These are phyloP conservation scores for Pantelozetes paolii DNA, from an alignment of 2,888 invertebrate genomes.

Conservation along the genomic window DNA sequence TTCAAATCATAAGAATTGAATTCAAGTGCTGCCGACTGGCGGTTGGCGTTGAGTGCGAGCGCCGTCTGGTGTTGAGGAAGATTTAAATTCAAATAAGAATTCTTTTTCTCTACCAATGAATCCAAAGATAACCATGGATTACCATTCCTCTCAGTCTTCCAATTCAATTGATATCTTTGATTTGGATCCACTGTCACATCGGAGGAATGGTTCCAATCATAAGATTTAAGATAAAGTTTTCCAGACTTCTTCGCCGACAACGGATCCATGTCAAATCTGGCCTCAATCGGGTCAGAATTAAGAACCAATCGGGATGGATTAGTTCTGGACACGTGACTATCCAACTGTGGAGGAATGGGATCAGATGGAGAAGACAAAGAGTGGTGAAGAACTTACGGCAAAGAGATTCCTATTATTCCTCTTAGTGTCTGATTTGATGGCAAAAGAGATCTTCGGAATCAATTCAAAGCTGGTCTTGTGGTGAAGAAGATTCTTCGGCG, in stretches of 20 bases:
- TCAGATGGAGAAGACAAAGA: no score
- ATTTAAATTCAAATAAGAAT: no score
- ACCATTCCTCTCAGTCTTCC: not conserved
- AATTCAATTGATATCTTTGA: not conserved
- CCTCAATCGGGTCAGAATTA: slow-evolving; percentile 22
- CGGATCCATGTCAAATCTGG: not conserved
- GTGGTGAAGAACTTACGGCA: slow-evolving; percentile 27
- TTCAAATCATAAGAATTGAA: not conserved
- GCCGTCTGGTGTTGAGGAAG: no score
- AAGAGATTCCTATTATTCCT: not conserved
- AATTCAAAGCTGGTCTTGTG: slow-evolving; percentile 5
- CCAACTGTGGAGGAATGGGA: not conserved
- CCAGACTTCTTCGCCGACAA: not conserved
- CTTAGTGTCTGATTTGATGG: slow-evolving; percentile 27
- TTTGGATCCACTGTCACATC: not conserved
- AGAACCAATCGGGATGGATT: not conserved
- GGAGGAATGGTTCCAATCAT: not conserved
- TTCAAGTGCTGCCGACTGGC: not conserved
- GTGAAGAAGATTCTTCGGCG: not conserved
- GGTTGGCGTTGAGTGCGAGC: not conserved
- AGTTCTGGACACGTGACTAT: not conserved
- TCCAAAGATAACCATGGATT: no score
- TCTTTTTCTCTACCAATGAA: no score
- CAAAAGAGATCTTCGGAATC: not conserved
- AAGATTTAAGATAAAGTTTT: not conserved